Percentiles rank a stretch among this genome's conserved stretches.
Conservation (phyloP, 2,113 vertebrate genomes). For the Alces alces region DNA sequence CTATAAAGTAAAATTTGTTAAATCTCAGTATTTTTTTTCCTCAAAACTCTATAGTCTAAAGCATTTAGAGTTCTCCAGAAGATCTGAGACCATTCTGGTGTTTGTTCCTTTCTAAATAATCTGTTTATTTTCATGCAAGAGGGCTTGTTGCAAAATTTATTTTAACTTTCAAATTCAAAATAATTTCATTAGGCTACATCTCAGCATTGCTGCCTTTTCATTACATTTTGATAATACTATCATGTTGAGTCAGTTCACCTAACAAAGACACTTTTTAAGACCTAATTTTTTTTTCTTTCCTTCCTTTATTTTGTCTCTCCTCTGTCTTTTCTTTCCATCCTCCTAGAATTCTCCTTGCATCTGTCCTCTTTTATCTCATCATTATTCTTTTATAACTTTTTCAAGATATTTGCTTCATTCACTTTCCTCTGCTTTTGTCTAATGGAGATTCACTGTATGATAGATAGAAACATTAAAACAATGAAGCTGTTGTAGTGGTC, state of each 20-base stretch:
- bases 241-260: not conserved
- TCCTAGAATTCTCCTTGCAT: not conserved
- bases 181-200: not conserved
- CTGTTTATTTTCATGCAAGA: not conserved
- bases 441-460: not conserved
- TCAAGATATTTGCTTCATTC: not conserved
- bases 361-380: not conserved
- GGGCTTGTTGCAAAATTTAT: not conserved
- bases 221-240: not conserved
- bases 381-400: not conserved
- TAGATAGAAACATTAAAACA: not conserved
- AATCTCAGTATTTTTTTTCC: not conserved
- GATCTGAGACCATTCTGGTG: not conserved
- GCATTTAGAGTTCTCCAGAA: not conserved
- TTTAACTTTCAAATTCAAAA: conserved; percentile 4
- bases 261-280: not conserved
- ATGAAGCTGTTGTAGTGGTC: not conserved
- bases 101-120: not conserved
- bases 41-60: not conserved
- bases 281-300: not conserved
- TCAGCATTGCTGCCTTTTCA: not conserved
- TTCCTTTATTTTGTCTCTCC: not conserved
- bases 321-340: not conserved
- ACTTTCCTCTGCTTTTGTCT: not conserved
- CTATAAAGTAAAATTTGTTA: not conserved